Base-by-base conservation (phyloP, 64 coral and sea anemone species). In the Porites lutea region DNA sequence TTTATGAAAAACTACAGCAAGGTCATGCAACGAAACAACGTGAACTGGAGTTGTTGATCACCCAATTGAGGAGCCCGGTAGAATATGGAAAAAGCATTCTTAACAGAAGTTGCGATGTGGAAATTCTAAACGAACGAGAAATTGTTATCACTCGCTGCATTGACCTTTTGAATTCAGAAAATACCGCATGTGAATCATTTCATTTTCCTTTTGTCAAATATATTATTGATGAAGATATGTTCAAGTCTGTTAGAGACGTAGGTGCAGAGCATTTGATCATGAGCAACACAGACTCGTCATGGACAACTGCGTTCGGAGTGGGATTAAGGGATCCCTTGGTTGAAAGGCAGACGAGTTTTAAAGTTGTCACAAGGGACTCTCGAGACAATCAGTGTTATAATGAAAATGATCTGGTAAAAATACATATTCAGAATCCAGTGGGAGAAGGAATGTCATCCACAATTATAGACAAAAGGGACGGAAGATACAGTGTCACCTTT, bases 291-390 rank as follows among this genome's bases (percentile, higher is more conserved):
- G 77, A 79, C n/a, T 20, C 77, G 1, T 79, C 53, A 13, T 20
- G 6, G 19, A 37, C n/a, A 3, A n/a, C 8, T 16, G 77, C 77
- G 19, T 3, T n/a, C 6, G 77, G 52, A 54, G 12, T 23, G 20
- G 77, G 77, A 3, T 9, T 70, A 59, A 80, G 4, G 0, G 51
- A 80, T 7, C 10, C 53, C 9, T 3, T 76, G 46, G 46, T 63
- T 55, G 88, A 59, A 6, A 68, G 48, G 8, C 6, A 27, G 6
- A 79, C 20, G 1, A 78, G 64, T 10, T 79, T 90, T 90, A 0
- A 53, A 11, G 23, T 90, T 15, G 6, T 78, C 9, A 90, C 88
- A 6, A 79, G 62, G 79, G 65, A 90, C 71, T 48, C 46, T 69
- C 19, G 52, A 58, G 75, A 48, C 13, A 51, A 90, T 0, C 22